A percentile compares a stretch with the other conserved stretches of the same genome.
These are phyloP conservation scores for Prosopocoilus inquinatus DNA, from an alignment of 2,888 invertebrate genomes.

Conservation along the genomic window DNA sequence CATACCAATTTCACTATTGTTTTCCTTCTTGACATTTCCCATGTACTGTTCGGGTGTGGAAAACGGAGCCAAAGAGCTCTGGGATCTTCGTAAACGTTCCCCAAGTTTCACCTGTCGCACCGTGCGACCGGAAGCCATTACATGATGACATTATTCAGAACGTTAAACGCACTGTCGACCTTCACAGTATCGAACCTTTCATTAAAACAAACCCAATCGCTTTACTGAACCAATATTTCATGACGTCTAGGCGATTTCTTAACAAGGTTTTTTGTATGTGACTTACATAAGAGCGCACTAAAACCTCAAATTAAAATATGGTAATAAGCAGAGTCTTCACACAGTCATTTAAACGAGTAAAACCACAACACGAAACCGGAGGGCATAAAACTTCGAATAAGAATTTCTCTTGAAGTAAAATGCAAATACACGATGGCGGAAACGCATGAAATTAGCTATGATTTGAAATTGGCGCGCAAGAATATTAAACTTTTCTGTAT, in stretches of 20 bases:
- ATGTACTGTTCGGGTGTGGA: constrained; percentile 28
- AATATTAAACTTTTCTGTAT: constrained; percentile 23
- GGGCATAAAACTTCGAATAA: too few relatives aligned
- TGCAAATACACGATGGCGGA: too few relatives aligned
- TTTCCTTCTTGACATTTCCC: constrained; percentile 15
- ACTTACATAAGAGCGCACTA: too few relatives aligned
- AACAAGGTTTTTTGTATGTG: too few relatives aligned
- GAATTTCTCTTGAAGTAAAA: too few relatives aligned
- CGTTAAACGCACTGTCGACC: background rate
- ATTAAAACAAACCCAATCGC: too few relatives aligned
- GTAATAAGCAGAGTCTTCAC: too few relatives aligned
- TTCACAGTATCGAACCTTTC: background rate
- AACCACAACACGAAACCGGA: background rate
- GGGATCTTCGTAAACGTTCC: constrained; percentile 52
- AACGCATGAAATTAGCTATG: too few relatives aligned
- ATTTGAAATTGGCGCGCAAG: background rate
- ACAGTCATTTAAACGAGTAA: too few relatives aligned
- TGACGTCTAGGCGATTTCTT: too few relatives aligned
- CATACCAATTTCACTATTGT: constrained; percentile 14
- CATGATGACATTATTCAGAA: constrained; percentile 55
- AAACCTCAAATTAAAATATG: too few relatives aligned
- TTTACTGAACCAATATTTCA: too few relatives aligned
- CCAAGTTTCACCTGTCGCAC: constrained; percentile 72
- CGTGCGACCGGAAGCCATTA: constrained; percentile 65
- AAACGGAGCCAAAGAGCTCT: constrained; percentile 32